Evolutionary conservation across 2,888 invertebrate species (phyloP).

Genomic region (Perizoma flavofasciatum): DNA sequence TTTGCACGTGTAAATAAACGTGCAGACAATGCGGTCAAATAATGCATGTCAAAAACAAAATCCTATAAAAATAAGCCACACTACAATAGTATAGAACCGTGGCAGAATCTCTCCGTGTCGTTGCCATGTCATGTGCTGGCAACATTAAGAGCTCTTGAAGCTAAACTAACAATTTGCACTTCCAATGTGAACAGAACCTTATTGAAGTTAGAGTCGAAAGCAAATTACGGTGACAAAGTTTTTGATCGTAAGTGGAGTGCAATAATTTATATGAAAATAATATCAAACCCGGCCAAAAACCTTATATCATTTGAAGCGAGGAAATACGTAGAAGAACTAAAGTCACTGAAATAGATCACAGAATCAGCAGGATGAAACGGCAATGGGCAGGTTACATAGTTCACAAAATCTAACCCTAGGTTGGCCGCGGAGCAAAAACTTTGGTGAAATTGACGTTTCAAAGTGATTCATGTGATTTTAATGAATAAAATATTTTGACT

Average conservation of each 20-base stretch:
- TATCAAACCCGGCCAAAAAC: background rate
- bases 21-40: conserved; percentile 7
- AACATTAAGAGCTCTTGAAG: conserved; percentile 72
- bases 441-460: too few relatives aligned
- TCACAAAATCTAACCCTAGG: too few relatives aligned
- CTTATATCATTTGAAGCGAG: too few relatives aligned
- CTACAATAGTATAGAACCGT: conserved; percentile 51
- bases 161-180: conserved; percentile 56
- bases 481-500: too few relatives aligned
- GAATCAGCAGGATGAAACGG: background rate
- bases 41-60: conserved; percentile 47
- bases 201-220: background rate
- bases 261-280: background rate
- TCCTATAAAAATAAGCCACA: conserved; percentile 56
- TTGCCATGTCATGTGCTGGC: conserved; percentile 68
- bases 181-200: conserved; percentile 35
- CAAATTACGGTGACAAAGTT: conserved; percentile 12
- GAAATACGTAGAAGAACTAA: too few relatives aligned
- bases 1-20: conserved; percentile 28
- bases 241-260: background rate
- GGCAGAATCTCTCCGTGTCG: conserved; percentile 68
- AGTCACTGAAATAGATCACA: background rate
- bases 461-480: too few relatives aligned
- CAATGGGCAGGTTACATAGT: too few relatives aligned
- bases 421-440: too few relatives aligned